These are phyloP conservation scores for Dastarcus helophoroides DNA, from an alignment of 2,888 invertebrate species.

Conservation along the genomic window DNA sequence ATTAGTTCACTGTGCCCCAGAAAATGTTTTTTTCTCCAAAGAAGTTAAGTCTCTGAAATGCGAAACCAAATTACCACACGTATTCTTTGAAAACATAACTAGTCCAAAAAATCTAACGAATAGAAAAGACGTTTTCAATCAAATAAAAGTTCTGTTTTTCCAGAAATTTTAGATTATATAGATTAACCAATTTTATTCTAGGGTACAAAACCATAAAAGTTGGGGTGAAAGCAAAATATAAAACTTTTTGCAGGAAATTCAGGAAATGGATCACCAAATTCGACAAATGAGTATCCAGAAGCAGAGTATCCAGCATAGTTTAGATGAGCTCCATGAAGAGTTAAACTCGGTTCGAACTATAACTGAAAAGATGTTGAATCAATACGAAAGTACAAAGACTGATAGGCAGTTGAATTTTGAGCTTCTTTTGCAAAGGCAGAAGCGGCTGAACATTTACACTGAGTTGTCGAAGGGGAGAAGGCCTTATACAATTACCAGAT, in stretches of 20 bases:
- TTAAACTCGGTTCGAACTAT: constrained; percentile 10
- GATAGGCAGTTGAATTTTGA: constrained; percentile 42
- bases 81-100: too few relatives aligned
- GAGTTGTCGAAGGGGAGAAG: constrained; percentile 37
- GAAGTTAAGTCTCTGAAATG: too few relatives aligned
- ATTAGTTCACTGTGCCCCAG: too few relatives aligned
- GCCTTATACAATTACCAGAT: constrained; percentile 25
- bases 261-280: constrained; percentile 21
- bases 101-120: too few relatives aligned
- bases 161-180: too few relatives aligned
- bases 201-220: too few relatives aligned
- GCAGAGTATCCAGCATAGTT: constrained; percentile 24
- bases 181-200: too few relatives aligned
- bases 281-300: constrained; percentile 22
- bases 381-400: constrained; percentile 31
- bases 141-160: too few relatives aligned
- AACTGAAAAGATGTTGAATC: constrained; percentile 11
- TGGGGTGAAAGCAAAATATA: neutral
- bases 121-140: too few relatives aligned
- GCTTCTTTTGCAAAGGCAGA: constrained; percentile 55
- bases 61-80: too few relatives aligned
- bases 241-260: constrained; percentile 13
- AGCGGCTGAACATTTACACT: constrained; percentile 50
- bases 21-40: too few relatives aligned
- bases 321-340: constrained; percentile 9